Evolutionary conservation across 2,113 vertebrate genomes (phyloP).

Genomic region (Emydocephalus ijimae): DNA sequence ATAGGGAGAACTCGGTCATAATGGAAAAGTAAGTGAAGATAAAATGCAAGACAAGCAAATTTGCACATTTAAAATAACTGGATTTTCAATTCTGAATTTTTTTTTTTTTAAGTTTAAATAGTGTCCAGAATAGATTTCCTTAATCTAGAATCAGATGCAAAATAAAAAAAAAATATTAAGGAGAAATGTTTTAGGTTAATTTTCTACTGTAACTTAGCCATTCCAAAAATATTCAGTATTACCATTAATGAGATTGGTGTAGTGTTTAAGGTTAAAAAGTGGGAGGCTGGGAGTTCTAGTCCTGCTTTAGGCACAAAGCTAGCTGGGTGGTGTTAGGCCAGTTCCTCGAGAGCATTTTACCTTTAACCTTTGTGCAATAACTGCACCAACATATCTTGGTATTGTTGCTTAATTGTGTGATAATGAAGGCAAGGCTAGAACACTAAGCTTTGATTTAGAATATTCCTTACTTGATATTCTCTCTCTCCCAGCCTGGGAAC

Average conservation of each 20-base stretch:
- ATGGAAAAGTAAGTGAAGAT: neutral
- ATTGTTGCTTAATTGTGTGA: too few species aligned
- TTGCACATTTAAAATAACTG: constrained; percentile 16
- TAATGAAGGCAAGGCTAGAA: too few species aligned
- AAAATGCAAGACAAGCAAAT: neutral
- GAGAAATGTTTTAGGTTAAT: neutral
- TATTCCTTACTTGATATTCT: too few species aligned
- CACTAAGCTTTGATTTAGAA: too few species aligned
- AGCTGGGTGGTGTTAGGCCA: neutral
- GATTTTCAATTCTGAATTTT: neutral
- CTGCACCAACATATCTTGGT: too few species aligned
- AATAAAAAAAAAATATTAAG: neutral
- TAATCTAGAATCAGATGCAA: neutral
- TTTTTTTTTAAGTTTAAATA: neutral
- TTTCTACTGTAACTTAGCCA: neutral
- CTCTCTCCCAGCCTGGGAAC: neutral
- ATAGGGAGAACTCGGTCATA: neutral
- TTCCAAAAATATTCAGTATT: neutral
- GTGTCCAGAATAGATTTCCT: neutral
- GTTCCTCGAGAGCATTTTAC: too few species aligned
- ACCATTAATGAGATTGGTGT: neutral
- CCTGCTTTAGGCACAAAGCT: neutral
- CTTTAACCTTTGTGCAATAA: too few species aligned
- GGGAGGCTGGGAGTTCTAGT: neutral
- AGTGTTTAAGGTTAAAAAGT: neutral